Percentiles rank a stretch among this genome's conserved stretches.
Conservation (phyloP, 2,888 invertebrate genomes). For the Meiosimyza platycephala region DNA sequence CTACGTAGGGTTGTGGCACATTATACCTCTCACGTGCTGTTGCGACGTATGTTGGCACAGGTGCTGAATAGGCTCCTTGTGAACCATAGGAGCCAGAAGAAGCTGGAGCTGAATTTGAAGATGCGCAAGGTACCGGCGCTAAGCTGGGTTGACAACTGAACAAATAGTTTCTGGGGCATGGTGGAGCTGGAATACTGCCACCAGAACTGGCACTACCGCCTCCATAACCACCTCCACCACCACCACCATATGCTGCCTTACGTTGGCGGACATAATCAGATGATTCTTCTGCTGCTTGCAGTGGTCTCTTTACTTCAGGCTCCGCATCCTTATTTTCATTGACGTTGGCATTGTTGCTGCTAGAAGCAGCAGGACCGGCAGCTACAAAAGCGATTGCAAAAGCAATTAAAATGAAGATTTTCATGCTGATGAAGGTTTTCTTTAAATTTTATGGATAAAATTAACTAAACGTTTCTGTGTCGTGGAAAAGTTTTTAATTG, state of each 20-base stretch:
- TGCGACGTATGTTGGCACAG: slow-evolving; percentile 52
- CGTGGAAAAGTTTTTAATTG: not conserved
- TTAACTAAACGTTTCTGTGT: slow-evolving; percentile 54
- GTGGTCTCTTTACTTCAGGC: slow-evolving; percentile 43
- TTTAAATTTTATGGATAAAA: slow-evolving; percentile 29
- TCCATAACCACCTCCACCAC: slow-evolving; percentile 40
- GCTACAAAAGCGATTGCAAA: slow-evolving; percentile 45
- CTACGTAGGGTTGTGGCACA: slow-evolving; percentile 47
- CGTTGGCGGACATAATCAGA: slow-evolving; percentile 56
- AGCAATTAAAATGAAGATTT: slow-evolving; percentile 56
- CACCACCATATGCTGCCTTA: slow-evolving; percentile 43
- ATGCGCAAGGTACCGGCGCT: slow-evolving; percentile 50
- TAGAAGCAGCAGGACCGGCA: slow-evolving; percentile 46
- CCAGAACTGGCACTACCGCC: slow-evolving; percentile 45
- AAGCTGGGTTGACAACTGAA: slow-evolving; percentile 57
- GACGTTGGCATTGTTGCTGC: slow-evolving; percentile 5
- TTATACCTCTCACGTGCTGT: slow-evolving; percentile 50
- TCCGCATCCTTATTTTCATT: slow-evolving; percentile 42
- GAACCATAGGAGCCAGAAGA: slow-evolving; percentile 46
- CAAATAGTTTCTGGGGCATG: slow-evolving; percentile 55
- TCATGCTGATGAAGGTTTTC: slow-evolving; percentile 51
- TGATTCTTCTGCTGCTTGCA: slow-evolving; percentile 30
- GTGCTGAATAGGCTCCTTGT: slow-evolving; percentile 58
- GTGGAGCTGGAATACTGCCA: slow-evolving; percentile 47
- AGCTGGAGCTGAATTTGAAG: slow-evolving; percentile 43